Conservation (phyloP, 2,113 vertebrate genomes). For the Nanorana parkeri region DNA sequence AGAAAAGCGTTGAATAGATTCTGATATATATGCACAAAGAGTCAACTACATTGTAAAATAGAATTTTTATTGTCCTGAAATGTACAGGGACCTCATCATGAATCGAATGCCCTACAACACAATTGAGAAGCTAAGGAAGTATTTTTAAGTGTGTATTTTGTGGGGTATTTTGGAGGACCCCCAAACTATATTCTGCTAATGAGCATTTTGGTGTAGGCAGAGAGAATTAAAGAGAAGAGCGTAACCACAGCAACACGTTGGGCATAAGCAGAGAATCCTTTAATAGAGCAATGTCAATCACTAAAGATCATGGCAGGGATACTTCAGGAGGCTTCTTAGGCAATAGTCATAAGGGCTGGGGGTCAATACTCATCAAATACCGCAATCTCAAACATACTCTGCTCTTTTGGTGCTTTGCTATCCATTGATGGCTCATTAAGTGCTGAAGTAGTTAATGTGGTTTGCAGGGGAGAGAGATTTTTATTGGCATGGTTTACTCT, state of each 20-base stretch:
- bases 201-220: slow-evolving; percentile 35
- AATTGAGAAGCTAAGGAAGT: neutral
- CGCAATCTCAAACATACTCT: neutral
- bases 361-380: slow-evolving; percentile 19
- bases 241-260: slow-evolving; percentile 47
- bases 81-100: neutral
- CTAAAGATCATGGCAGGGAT: slow-evolving; percentile 17
- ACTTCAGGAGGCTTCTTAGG: slow-evolving; percentile 12
- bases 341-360: neutral
- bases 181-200: slow-evolving; percentile 28
- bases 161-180: slow-evolving; percentile 36
- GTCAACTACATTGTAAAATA: neutral
- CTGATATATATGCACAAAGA: slow-evolving; percentile 14
- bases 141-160: slow-evolving; percentile 3
- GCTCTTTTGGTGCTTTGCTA: slow-evolving; percentile 16
- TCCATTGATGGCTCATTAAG: slow-evolving; percentile 24
- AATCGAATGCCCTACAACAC: neutral
- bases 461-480: neutral
- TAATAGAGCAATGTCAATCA: slow-evolving; percentile 49
- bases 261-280: slow-evolving; percentile 37
- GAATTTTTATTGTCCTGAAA: neutral
- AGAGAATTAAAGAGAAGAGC: slow-evolving; percentile 17
- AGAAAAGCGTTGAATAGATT: slow-evolving; percentile 13
- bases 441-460: slow-evolving; percentile 35
- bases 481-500: neutral